A percentile compares a stretch with the other conserved stretches of the same genome.
Evolutionary conservation across 2,113 vertebrate species (phyloP).

Genomic region (Erythrocercus mccallii): DNA sequence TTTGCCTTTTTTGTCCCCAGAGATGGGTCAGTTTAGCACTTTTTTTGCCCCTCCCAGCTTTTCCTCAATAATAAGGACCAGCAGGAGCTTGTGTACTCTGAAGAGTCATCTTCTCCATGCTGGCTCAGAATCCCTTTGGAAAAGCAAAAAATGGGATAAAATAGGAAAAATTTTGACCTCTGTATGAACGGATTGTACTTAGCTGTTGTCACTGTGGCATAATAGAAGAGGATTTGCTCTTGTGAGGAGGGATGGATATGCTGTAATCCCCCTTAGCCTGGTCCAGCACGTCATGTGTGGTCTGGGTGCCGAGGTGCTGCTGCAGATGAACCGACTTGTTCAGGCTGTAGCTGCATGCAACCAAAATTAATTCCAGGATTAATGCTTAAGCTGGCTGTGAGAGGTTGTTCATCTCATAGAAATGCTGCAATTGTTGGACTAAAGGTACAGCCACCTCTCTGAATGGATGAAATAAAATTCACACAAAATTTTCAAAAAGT

Average conservation of each 20-base stretch:
- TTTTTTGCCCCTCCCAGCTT: not conserved
- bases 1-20: not conserved
- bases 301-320: conserved; percentile 24
- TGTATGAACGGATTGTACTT: not conserved
- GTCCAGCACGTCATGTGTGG: conserved; percentile 29
- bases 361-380: conserved; percentile 46
- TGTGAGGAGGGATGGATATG: not conserved
- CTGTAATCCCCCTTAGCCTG: conserved; percentile 5
- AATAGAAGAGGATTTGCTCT: conserved; percentile 31
- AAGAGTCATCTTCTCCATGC: not conserved
- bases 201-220: not conserved
- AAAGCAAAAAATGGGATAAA: not conserved
- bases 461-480: not conserved
- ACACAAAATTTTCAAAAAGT: not conserved
- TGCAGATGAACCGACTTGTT: not conserved
- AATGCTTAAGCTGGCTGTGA: not conserved
- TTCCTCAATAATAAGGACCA: not conserved
- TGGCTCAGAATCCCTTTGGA: not conserved
- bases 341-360: not conserved
- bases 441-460: not conserved
- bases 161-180: not conserved
- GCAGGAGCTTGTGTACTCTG: not conserved
- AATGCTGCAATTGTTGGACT: not conserved
- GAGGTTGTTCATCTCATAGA: not conserved
- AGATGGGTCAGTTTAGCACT: not conserved